Base-by-base conservation (phyloP, 1,140 invertebrate species). In the Cotesia typhae region DNA sequence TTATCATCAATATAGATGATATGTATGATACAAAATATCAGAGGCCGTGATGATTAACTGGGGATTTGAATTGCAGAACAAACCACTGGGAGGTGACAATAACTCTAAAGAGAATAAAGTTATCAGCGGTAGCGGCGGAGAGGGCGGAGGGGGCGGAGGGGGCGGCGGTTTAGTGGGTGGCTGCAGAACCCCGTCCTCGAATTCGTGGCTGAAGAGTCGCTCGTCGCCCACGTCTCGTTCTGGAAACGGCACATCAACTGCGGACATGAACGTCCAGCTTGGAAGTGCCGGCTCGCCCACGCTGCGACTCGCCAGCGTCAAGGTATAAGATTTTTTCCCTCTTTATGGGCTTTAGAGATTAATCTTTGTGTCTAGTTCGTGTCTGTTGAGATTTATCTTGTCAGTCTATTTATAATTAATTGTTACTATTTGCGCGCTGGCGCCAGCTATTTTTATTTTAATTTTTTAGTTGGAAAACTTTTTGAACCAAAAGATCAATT, bases 231-330 rank as follows among this genome's bases (percentile, higher is more conserved):
- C 77, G 76, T 80, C 76, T 74, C 82, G 80, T 76, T 78, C 63
- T 79, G 83, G 81, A 81, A 83, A 80, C 81, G 81, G 80, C 75
- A 78, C 80, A 76, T 82, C 84, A 78, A 78, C 84, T 76, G 77
- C 82, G 79, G 84, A 88, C 77, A 89, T 89, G 88, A 89, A 89
- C 83, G 84, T 89, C 38, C 87, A 89, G 76, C 79, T 89, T 72
- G 84, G 85, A 73, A 87, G 81, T 75, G 80, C 83, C 66, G 84
- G 84, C 75, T 85, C 86, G 77, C 86, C 87, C 65, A 87, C 87
- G 76, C 78, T 89, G 79, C 84, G 88, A 76, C 83, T 89, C 65
- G 80, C 85, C 64, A 80, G 80, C 77, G 84, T 86, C 68, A 87
- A 87, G 85, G 84, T 87, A 82, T 77, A 17, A 17, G 17, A 17